Percentiles rank a stretch among this genome's conserved stretches.
Conservation (phyloP, 1,140 invertebrate genomes). For the Pogonomyrmex californicus region DNA sequence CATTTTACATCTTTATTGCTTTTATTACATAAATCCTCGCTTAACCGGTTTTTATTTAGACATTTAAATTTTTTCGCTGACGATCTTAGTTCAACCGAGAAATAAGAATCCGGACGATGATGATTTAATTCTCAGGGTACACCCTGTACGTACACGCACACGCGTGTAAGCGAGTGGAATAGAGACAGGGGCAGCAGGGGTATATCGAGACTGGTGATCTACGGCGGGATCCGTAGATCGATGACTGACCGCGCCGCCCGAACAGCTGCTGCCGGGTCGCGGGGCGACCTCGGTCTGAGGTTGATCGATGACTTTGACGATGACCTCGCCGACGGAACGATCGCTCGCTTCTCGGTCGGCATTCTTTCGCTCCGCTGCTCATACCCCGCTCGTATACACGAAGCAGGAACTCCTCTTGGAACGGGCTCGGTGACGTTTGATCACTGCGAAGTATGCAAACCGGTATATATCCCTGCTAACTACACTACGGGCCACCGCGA, state of each 20-base stretch:
- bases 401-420: slow-evolving; percentile 66
- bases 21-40: not conserved
- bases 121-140: slow-evolving; percentile 36
- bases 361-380: slow-evolving; percentile 74
- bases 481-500: slow-evolving; percentile 36
- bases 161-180: slow-evolving; percentile 26
- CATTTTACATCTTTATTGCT: not conserved
- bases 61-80: not conserved
- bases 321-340: slow-evolving; percentile 79
- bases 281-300: slow-evolving; percentile 78
- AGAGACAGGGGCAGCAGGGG: slow-evolving; percentile 32
- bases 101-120: slow-evolving; percentile 35
- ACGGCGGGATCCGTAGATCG: slow-evolving; percentile 82
- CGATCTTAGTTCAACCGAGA: not conserved
- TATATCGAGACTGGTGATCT: slow-evolving; percentile 81
- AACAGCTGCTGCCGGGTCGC: slow-evolving; percentile 83
- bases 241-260: slow-evolving; percentile 81
- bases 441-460: slow-evolving; percentile 67
- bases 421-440: slow-evolving; percentile 69
- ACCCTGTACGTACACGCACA: not conserved
- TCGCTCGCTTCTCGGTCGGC: slow-evolving; percentile 67
- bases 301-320: slow-evolving; percentile 84
- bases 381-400: slow-evolving; percentile 48
- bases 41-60: slow-evolving; percentile 11
- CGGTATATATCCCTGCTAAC: slow-evolving; percentile 71